Evolutionary conservation across 2,797 vertebrate genomes (phyloP), one percentile per base, ranked within the genome.

Genomic region (Melanogrammus aeglefinus): DNA sequence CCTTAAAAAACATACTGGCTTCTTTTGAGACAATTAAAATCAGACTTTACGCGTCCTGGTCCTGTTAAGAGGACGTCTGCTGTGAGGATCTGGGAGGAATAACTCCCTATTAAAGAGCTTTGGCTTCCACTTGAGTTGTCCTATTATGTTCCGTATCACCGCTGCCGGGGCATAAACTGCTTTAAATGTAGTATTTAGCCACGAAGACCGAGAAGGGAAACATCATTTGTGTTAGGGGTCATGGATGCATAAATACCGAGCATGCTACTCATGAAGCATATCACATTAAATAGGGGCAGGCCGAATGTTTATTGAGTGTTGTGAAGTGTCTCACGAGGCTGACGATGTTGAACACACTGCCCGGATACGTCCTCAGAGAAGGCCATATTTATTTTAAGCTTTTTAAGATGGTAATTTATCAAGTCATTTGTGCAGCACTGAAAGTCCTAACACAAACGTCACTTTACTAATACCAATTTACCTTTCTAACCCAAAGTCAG

Each of bases 161-260:
- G 75, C 76, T 35, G 82, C 85, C 77, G 80, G 75, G 80, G 70
- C 82, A 77, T 81, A 81, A 72, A 38, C 76, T 83, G 39, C 73
- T 41, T 76, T 71, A 81, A 82, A 91, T 84, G 84, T 81, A 81
- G 74, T 78, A 79, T 87, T 84, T 86, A 88, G 82, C 80, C 81
- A 77, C 66, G 76, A 89, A 86, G 83, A 86, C 88, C 87, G 87
- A 87, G 87, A 88, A 89, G 90, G 78, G 79, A 87, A 88, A 79
- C 77, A 86, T 88, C 72, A 82, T 87, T 87, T 89, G 89, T 88
- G 85, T 91, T 90, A 92, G 57, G 57, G 6, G 57, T 92, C 88
- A 91, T 84, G 89, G 84, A 82, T 77, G 83, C 57, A 6, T 90
- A 83, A 88, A 79, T 90, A 87, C 76, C 74, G 75, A 81, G 80